These are phyloP conservation scores for Drosophila cardini DNA, from an alignment of 1,140 invertebrate species.

Conservation along the genomic window DNA sequence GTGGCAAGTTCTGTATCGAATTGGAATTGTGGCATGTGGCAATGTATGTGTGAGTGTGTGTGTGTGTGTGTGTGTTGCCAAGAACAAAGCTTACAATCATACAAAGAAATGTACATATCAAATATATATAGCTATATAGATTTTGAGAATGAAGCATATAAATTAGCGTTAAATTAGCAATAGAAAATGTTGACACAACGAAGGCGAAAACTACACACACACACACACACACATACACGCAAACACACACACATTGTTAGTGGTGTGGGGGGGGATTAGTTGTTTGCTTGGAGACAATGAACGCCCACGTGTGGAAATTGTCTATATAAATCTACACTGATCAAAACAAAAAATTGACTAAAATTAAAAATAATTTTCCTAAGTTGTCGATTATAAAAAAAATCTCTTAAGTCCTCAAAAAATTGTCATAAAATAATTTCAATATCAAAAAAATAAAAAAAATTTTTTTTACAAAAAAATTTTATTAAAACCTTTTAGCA, in stretches of 20 bases:
- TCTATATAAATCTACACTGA: too few relatives aligned
- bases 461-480: too few relatives aligned
- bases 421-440: too few relatives aligned
- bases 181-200: constrained; percentile 17
- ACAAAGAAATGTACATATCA: neutral
- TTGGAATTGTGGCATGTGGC: constrained; percentile 1
- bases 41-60: neutral
- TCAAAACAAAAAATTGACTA: too few relatives aligned
- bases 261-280: constrained; percentile 23
- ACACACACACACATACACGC: too few relatives aligned
- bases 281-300: constrained; percentile 25
- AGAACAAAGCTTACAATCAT: constrained; percentile 24
- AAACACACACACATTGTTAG: too few relatives aligned
- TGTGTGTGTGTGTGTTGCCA: neutral
- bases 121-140: neutral
- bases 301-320: constrained; percentile 15
- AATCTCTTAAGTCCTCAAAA: too few relatives aligned
- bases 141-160: constrained; percentile 18
- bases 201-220: constrained; percentile 11
- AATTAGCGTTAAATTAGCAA: constrained; percentile 40
- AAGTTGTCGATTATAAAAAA: too few relatives aligned
- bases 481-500: too few relatives aligned
- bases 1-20: constrained; percentile 7
- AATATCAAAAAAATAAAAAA: too few relatives aligned
- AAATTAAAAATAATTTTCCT: too few relatives aligned